Evolutionary conservation across 2,113 vertebrate genomes (phyloP), one percentile per base, ranked within the genome.

Genomic region (Tor tambroides): DNA sequence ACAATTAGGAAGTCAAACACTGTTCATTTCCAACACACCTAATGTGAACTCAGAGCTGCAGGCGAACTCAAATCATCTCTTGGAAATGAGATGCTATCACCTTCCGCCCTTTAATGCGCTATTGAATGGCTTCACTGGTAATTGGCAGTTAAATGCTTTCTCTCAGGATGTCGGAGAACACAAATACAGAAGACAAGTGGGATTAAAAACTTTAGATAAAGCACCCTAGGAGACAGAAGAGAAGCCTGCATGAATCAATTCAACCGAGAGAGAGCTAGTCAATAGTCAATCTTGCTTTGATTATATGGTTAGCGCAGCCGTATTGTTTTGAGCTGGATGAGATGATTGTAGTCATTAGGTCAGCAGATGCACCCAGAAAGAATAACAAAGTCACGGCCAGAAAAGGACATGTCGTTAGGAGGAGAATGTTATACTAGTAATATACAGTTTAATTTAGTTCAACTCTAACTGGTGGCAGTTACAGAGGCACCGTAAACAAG

Each of bases 271-370:
- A 79, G 30, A 8, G 8, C 54, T 19, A 23, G 28, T 61, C 78
- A 35, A 43, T 72, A 67, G 10, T 85, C 82, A 90, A 83, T 56
- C 65, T 49, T 35, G 12, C 26, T 82, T 76, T 88, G 74, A 85
- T 87, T 87, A 77, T 61, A 71, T 69, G 21, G 46, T 83, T 83
- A 49, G 76, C 35, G 28, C 38, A 51, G 35, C 51, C 4, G 10
- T 72, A 75, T n/a, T 85, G 83, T 54, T 78, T 63, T 81, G 35
- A 85, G 80, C 81, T 81, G 83, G 54, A 23, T 82, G 21, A 79
- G 78, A 79, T 63, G 30, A 74, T 82, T 74, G 80, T 72, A 61
- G 78, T 88, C 72, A 87, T 87, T 79, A 85, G 71, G 85, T 72
- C 86, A 87, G 78, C 51, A 83, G 28, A 87, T 75, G 32, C 54